Conservation (phyloP, 2,797 vertebrate genomes). For the Nannoperca obscura region DNA sequence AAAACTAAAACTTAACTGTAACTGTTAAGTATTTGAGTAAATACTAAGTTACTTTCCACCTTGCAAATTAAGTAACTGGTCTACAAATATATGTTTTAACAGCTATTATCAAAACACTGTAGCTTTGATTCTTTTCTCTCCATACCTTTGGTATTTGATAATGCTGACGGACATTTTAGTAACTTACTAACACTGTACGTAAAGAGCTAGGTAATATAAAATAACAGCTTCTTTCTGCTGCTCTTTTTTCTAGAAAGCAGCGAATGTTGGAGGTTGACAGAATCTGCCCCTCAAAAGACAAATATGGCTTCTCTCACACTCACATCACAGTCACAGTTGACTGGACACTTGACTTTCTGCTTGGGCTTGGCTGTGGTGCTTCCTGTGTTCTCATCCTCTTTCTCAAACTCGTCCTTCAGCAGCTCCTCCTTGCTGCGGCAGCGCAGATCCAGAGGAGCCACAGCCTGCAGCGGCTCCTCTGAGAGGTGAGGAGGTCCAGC, state of each 20-base stretch:
- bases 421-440: slow-evolving; percentile 72
- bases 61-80: neutral
- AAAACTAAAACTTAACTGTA: too few relatives aligned
- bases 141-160: neutral
- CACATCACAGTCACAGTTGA: slow-evolving; percentile 86
- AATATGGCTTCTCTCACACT: slow-evolving; percentile 38
- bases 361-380: slow-evolving; percentile 35
- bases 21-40: too few relatives aligned
- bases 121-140: neutral
- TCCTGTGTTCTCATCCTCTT: slow-evolving; percentile 43
- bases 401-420: slow-evolving; percentile 64
- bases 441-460: slow-evolving; percentile 84
- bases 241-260: neutral
- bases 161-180: neutral
- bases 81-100: neutral
- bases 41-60: neutral
- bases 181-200: neutral
- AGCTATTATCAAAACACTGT: neutral
- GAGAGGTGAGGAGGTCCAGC: slow-evolving; percentile 83
- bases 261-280: neutral
- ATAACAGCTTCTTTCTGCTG: neutral
- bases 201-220: neutral
- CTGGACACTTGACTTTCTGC: slow-evolving; percentile 83
- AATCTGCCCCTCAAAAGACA: neutral
- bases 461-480: slow-evolving; percentile 85